Evolutionary conservation across 2,113 vertebrate genomes (phyloP).

Genomic region (Takifugu bimaculatus): DNA sequence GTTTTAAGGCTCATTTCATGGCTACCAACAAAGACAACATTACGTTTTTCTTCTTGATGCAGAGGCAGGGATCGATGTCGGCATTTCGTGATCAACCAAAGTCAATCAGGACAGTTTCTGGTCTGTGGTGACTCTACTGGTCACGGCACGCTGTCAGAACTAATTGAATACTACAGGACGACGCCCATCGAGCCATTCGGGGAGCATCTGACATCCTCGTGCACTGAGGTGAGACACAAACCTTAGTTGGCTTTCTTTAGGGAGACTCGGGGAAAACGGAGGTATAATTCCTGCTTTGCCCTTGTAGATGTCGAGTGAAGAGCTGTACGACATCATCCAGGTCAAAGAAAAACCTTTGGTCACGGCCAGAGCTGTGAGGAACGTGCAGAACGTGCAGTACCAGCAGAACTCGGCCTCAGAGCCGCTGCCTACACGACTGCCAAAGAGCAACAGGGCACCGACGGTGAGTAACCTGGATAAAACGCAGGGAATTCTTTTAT

Average conservation of each 20-base stretch:
- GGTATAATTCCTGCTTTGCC: conserved; percentile 23
- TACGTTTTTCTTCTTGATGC: conserved; percentile 23
- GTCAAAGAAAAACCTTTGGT: conserved; percentile 42
- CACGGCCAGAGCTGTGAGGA: conserved; percentile 34
- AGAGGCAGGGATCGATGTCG: conserved; percentile 82
- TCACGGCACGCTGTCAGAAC: conserved; percentile 69
- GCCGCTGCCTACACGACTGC: conserved; percentile 44
- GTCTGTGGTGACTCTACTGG: conserved; percentile 74
- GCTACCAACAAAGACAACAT: not conserved
- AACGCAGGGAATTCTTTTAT: not conserved
- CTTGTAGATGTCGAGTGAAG: conserved; percentile 53
- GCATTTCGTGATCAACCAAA: conserved; percentile 84
- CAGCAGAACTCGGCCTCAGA: conserved; percentile 32
- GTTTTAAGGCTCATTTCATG: not conserved
- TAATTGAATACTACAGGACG: conserved; percentile 76
- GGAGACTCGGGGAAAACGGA: not conserved
- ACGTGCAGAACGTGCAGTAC: conserved; percentile 23
- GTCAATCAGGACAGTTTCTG: conserved; percentile 69
- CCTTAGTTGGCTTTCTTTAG: not conserved
- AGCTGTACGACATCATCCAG: conserved; percentile 74
- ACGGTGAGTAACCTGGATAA: conserved; percentile 18
- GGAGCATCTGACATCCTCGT: conserved; percentile 77
- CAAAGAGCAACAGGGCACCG: conserved; percentile 36
- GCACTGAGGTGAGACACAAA: conserved; percentile 69
- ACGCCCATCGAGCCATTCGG: conserved; percentile 79